These are phyloP conservation scores for Spea hammondii DNA, from an alignment of 2,797 vertebrate species.

Conservation along the genomic window DNA sequence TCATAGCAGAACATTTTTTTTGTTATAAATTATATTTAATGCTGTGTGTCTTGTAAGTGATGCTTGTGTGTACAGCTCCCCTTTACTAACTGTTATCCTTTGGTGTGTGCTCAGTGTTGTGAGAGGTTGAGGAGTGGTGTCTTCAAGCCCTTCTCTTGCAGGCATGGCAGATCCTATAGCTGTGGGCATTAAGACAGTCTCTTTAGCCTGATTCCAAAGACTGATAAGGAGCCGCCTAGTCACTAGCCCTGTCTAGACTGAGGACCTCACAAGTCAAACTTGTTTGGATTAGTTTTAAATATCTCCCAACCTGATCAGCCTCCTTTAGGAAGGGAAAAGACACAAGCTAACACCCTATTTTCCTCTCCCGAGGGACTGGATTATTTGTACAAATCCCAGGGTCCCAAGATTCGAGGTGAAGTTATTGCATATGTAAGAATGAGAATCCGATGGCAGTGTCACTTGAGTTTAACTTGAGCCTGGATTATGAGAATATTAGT, in stretches of 20 bases:
- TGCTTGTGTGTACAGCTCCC: neutral
- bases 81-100: neutral
- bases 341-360: conserved; percentile 64
- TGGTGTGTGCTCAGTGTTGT: conserved; percentile 58
- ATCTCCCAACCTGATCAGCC: conserved; percentile 71
- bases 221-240: conserved; percentile 79
- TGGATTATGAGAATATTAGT: conserved; percentile 26
- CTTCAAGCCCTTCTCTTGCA: conserved; percentile 56
- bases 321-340: conserved; percentile 61
- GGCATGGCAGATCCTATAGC: conserved; percentile 59
- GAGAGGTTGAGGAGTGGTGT: conserved; percentile 63
- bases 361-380: conserved; percentile 57
- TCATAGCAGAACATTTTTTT: too few relatives aligned
- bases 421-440: conserved; percentile 48
- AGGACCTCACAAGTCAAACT: conserved; percentile 78
- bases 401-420: conserved; percentile 44
- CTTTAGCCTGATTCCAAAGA: conserved; percentile 73
- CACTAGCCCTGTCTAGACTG: conserved; percentile 79
- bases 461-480: conserved; percentile 15
- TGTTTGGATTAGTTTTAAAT: conserved; percentile 78
- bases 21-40: too few relatives aligned
- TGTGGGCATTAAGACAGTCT: conserved; percentile 68
- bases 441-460: conserved; percentile 15
- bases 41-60: neutral
- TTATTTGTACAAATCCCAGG: conserved; percentile 47